These are phyloP conservation scores for Trogon melanurus DNA, from an alignment of 2,113 vertebrate species.

Conservation along the genomic window DNA sequence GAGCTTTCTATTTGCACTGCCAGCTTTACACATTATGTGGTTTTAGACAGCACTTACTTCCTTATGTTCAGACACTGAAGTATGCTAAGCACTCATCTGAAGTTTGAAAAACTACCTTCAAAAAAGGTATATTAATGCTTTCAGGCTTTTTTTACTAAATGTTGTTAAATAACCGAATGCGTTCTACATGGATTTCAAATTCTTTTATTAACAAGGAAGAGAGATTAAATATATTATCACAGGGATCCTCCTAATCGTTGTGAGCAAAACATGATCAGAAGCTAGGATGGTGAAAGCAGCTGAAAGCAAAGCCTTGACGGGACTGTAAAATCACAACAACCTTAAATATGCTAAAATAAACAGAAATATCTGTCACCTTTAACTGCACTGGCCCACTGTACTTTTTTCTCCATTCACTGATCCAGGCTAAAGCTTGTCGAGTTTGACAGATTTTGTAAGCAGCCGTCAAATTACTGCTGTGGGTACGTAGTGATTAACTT, in stretches of 20 bases:
- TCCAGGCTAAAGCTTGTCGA: conserved; percentile 12
- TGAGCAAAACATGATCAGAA: neutral
- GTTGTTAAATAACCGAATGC: neutral
- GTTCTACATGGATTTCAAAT: neutral
- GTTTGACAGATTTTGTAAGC: conserved; percentile 42
- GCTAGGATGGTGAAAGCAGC: neutral
- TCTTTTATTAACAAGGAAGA: neutral
- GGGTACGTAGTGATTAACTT: conserved; percentile 49
- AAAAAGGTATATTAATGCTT: neutral
- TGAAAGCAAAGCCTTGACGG: neutral
- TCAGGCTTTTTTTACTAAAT: neutral
- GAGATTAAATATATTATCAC: neutral
- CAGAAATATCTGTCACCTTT: conserved; percentile 12
- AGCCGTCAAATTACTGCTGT: conserved; percentile 41
- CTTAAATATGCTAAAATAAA: conserved; percentile 20
- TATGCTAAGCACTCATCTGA: neutral
- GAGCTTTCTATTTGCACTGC: conserved; percentile 52
- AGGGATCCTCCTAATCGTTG: neutral
- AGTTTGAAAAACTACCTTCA: conserved; percentile 24
- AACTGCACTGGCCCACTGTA: neutral
- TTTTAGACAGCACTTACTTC: conserved; percentile 35
- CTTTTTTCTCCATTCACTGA: neutral
- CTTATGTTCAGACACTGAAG: conserved; percentile 25
- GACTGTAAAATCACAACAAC: neutral
- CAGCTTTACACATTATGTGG: conserved; percentile 37